A percentile compares a stretch with the other conserved stretches of the same genome.
These are phyloP conservation scores for Gallinago paraguaiae DNA, from an alignment of 2,113 vertebrate genomes.

Conservation along the genomic window DNA sequence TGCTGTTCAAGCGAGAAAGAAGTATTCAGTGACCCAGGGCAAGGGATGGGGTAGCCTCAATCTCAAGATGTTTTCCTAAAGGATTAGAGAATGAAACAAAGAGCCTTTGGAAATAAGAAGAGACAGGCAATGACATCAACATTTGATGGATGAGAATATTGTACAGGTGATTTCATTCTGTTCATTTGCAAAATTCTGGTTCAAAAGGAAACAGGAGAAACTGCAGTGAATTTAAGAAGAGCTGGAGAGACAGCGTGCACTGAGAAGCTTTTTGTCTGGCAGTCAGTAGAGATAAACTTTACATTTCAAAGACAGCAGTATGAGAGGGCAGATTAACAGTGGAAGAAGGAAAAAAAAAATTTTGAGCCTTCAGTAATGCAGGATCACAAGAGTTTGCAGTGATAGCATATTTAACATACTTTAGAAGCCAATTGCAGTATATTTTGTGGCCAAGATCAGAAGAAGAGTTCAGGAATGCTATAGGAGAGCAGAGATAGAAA, in stretches of 20 bases:
- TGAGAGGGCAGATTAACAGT: not conserved
- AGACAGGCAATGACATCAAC: not conserved
- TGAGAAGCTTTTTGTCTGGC: not conserved
- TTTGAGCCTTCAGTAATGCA: not conserved
- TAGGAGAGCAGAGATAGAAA: not conserved
- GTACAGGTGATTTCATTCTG: not conserved
- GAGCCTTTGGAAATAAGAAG: not conserved
- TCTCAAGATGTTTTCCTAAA: not conserved
- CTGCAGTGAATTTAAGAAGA: not conserved
- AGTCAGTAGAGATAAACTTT: not conserved
- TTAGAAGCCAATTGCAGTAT: not conserved
- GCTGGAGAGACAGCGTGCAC: not conserved
- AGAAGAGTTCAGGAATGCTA: not conserved
- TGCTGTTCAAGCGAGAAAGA: not conserved
- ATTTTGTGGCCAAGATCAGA: not conserved
- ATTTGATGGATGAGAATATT: not conserved
- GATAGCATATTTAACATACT: not conserved
- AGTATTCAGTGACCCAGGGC: not conserved
- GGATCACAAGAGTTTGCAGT: not conserved
- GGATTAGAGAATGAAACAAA: not conserved
- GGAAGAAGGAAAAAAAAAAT: not conserved
- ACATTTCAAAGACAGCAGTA: slow-evolving; percentile 10
- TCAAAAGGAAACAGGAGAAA: not conserved
- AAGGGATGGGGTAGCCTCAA: not conserved
- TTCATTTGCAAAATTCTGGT: not conserved